Conservation (phyloP, 2,888 invertebrate species). For the Aromia moschata region DNA sequence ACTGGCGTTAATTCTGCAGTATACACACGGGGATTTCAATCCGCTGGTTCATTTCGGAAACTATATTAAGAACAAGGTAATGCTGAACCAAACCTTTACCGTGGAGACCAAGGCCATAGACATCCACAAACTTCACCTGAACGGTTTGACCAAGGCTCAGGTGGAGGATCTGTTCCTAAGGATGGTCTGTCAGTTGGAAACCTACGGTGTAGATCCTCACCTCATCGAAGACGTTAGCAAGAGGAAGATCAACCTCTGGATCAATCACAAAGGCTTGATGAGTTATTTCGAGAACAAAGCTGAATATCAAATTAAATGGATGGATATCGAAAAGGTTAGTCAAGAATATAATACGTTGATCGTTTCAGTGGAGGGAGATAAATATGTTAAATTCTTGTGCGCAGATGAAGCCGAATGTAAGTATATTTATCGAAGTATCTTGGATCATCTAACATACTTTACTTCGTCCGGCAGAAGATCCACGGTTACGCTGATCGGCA, state of each 20-base stretch:
- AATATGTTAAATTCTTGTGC: conserved; percentile 32
- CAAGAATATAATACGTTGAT: conserved; percentile 35
- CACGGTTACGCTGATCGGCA: conserved; percentile 29
- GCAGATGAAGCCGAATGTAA: conserved; percentile 39
- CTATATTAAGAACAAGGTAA: conserved; percentile 38
- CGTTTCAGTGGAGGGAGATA: conserved; percentile 23
- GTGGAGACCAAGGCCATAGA: conserved; percentile 42
- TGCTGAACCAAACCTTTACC: conserved; percentile 39
- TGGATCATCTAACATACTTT: conserved; percentile 38
- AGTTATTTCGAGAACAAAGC: conserved; percentile 30
- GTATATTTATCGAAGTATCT: conserved; percentile 40
- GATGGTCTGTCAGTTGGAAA: conserved; percentile 42
- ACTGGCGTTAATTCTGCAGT: conserved; percentile 40
- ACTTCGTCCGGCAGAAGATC: conserved; percentile 33
- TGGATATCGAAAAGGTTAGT: conserved; percentile 33
- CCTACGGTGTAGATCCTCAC: conserved; percentile 44
- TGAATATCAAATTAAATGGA: conserved; percentile 34
- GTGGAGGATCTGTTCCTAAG: conserved; percentile 42
- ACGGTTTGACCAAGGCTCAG: conserved; percentile 33
- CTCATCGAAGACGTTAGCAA: conserved; percentile 32
- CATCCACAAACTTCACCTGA: conserved; percentile 38
- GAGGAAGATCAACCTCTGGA: conserved; percentile 37
- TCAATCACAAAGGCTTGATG: conserved; percentile 40
- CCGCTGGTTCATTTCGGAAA: conserved; percentile 28
- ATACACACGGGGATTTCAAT: conserved; percentile 37